Base-by-base conservation (phyloP, 2,888 invertebrate species). In the Drosophila greeni region DNA sequence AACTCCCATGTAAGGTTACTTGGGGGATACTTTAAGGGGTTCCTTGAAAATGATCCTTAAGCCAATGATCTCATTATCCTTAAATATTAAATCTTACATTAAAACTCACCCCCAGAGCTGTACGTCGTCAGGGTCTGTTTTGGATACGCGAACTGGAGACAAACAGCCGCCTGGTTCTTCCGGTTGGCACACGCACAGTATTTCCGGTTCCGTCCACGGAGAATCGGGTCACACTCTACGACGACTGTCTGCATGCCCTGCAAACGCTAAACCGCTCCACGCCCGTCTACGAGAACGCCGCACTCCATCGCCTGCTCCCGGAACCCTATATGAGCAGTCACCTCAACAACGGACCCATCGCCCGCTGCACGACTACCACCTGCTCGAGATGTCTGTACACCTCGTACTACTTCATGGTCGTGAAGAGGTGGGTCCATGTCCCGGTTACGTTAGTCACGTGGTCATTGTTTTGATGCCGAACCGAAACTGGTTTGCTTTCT, bases 341-440 rank as follows among this genome's bases (percentile, higher is more conserved):
- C 51, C 84, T 88, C 51, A 84, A 84, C 40, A 87, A 86, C 66
- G 88, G 88, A 11, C 84, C 88, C 54, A 84, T 81, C 12, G 87
- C 86, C n/a, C 76, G 86, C n/a, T 88, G 88, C 72, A 85, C 88
- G 9, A 71, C 78, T 18, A 75, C 75, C 64, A 82, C 78, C 57
- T 88, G 88, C 52, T 82, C 85, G 24, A 80, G 86, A 51, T 84
- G 84, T 16, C 62, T 88, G 40, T 88, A 87, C 66, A 86, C 88
- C 12, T 80, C 87, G 12, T 88, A 87, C 68, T 88, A 88, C 74
- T 87, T 88, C 67, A 84, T 87, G 85, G 81, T 87, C 14, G 86
- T 88, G 24, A 88, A 88, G 58, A 85, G 88, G 88, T 88, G 57
- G 72, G 84, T 59, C 18, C 14, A 33, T 16, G 14, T 23, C 18